phyloP scores from a whole-genome alignment of 2,888 invertebrate species.

The Lacanobia wlatinum region DNA sequence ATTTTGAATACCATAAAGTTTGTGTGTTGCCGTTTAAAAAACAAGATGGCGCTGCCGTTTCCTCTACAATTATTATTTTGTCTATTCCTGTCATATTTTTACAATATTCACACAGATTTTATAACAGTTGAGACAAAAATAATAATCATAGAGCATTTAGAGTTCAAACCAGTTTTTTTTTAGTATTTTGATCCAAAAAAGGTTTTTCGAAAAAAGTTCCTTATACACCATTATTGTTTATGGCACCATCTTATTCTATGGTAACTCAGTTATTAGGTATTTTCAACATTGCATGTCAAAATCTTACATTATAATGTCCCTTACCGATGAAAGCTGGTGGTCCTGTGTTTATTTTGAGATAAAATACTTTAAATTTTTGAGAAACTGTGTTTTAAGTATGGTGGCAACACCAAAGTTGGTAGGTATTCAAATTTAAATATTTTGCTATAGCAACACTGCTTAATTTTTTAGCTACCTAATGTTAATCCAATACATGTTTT shows the following conservation, averaged over 20 bases:
- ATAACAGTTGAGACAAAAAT: slow-evolving; percentile 26
- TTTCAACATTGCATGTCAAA: slow-evolving; percentile 71
- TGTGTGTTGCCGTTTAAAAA: slow-evolving; percentile 61
- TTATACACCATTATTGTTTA: slow-evolving; percentile 79
- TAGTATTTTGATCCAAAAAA: slow-evolving; percentile 33
- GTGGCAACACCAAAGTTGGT: slow-evolving; percentile 15
- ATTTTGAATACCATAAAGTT: slow-evolving; percentile 66
- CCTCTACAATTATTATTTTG: slow-evolving; percentile 46
- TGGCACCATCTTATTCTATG: slow-evolving; percentile 89
- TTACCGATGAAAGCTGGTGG: slow-evolving; percentile 67
- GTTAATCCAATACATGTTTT: not conserved
- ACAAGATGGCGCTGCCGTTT: slow-evolving; percentile 71
- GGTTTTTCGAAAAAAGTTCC: slow-evolving; percentile 49
- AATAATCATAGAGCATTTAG: slow-evolving; percentile 37
- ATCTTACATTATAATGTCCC: slow-evolving; percentile 71
- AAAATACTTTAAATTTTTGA: not conserved
- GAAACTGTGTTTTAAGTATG: not conserved
- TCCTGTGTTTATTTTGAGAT: slow-evolving; percentile 59
- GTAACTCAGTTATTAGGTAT: slow-evolving; percentile 87
- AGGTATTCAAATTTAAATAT: slow-evolving; percentile 1
- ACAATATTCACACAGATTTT: slow-evolving; percentile 43
- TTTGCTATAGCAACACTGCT: slow-evolving; percentile 5
- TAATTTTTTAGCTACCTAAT: not conserved
- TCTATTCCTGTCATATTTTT: slow-evolving; percentile 1
- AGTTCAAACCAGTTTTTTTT: slow-evolving; percentile 48